Conservation (phyloP, 2,113 vertebrate species). For the Limanda limanda region DNA sequence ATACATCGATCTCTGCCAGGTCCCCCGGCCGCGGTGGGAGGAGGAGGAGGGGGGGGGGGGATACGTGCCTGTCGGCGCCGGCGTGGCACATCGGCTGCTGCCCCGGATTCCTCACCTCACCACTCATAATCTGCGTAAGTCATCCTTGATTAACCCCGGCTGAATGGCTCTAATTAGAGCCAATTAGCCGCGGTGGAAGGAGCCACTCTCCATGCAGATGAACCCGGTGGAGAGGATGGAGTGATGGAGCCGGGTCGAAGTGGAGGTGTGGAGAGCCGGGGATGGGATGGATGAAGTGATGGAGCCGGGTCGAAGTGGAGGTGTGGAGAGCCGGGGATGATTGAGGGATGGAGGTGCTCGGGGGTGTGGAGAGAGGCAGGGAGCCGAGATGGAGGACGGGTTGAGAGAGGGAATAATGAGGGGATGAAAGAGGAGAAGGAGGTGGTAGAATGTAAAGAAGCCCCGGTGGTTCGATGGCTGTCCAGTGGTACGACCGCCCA, state of each 20-base stretch:
- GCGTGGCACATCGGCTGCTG: slow-evolving; percentile 41
- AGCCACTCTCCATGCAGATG: slow-evolving; percentile 71
- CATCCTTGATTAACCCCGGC: slow-evolving; percentile 80
- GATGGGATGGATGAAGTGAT: slow-evolving; percentile 46
- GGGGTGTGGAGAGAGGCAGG: slow-evolving; percentile 41
- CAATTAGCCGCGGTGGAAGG: slow-evolving; percentile 76
- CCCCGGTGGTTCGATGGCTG: slow-evolving; percentile 24
- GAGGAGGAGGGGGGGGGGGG: slow-evolving; percentile 34
- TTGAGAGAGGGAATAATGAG: slow-evolving; percentile 66
- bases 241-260: slow-evolving; percentile 42
- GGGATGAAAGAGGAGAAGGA: slow-evolving; percentile 37
- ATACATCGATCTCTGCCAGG: slow-evolving; percentile 41
- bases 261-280: slow-evolving; percentile 70
- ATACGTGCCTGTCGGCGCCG: slow-evolving; percentile 35
- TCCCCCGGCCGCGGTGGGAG: not conserved
- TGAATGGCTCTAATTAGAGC: slow-evolving; percentile 82
- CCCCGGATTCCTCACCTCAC: slow-evolving; percentile 53
- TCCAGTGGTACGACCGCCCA: slow-evolving; percentile 6
- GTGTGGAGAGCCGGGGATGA: slow-evolving; percentile 64
- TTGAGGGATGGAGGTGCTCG: slow-evolving; percentile 56
- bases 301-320: slow-evolving; percentile 51
- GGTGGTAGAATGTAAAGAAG: slow-evolving; percentile 8
- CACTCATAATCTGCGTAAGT: slow-evolving; percentile 75
- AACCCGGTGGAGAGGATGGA: slow-evolving; percentile 56
- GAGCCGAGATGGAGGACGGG: slow-evolving; percentile 28